Conservation (phyloP, 2,113 vertebrate species). For the Ammodytes marinus region DNA sequence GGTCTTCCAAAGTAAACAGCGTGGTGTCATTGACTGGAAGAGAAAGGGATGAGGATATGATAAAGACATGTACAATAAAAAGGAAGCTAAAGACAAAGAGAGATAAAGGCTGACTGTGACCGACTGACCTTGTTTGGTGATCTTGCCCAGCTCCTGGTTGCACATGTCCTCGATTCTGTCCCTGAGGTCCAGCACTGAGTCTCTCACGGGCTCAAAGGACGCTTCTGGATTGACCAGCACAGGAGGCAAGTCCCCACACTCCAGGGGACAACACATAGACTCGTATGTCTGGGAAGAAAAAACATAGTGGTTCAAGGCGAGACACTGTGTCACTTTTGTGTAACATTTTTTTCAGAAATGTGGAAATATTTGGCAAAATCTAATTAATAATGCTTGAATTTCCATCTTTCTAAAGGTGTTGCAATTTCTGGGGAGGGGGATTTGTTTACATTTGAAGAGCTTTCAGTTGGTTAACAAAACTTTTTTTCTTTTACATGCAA, state of each 20-base stretch:
- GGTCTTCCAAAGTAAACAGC: slow-evolving; percentile 73
- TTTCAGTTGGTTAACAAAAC: no score
- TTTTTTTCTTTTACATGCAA: no score
- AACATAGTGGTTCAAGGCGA: not conserved
- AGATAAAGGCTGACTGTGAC: not conserved
- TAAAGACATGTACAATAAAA: not conserved
- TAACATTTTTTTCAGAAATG: no score
- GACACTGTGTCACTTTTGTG: no score
- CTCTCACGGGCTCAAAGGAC: slow-evolving; percentile 75
- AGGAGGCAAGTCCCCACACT: slow-evolving; percentile 68
- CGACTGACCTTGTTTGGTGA: slow-evolving; percentile 80
- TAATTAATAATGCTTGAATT: no score
- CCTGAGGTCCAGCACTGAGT: slow-evolving; percentile 74
- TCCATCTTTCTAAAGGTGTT: no score
- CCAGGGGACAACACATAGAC: slow-evolving; percentile 73
- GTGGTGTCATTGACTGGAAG: slow-evolving; percentile 79
- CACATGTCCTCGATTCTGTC: slow-evolving; percentile 82
- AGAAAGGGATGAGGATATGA: not conserved
- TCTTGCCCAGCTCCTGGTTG: slow-evolving; percentile 82
- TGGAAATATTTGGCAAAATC: no score
- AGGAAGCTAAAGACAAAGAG: not conserved
- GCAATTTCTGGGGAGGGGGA: no score
- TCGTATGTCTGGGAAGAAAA: slow-evolving; percentile 69
- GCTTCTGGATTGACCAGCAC: slow-evolving; percentile 74
- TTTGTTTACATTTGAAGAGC: no score